These are phyloP conservation scores for Diplodus puntazzo DNA, from an alignment of 2,797 vertebrate genomes.

Conservation along the genomic window DNA sequence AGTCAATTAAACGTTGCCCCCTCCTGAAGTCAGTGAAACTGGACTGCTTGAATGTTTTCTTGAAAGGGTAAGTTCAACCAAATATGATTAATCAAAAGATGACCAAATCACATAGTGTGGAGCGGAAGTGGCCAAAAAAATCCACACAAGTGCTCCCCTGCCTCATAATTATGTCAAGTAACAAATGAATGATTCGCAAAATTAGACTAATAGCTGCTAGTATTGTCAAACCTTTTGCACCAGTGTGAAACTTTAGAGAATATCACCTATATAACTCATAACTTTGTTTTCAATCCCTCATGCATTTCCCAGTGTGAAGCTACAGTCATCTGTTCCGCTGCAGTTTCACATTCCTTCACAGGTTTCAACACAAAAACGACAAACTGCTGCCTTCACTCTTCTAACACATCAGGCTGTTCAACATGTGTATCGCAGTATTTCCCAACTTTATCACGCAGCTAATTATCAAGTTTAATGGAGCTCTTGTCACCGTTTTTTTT, in stretches of 20 bases:
- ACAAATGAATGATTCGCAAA: background rate
- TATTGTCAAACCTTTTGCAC: background rate
- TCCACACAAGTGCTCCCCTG: background rate
- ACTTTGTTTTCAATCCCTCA: background rate
- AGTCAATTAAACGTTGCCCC: no score
- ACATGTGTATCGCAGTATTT: slow-evolving; percentile 1
- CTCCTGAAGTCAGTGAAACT: no score
- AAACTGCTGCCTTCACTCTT: background rate
- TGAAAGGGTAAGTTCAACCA: no score
- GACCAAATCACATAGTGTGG: background rate
- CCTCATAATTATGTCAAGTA: background rate
- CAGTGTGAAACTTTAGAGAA: background rate
- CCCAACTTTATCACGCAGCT: slow-evolving; percentile 29
- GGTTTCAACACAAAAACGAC: background rate
- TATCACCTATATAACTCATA: background rate
- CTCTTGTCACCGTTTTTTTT: background rate
- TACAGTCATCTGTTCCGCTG: background rate
- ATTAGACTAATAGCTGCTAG: background rate
- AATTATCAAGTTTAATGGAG: slow-evolving; percentile 48
- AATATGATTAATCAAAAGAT: background rate
- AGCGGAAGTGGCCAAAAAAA: background rate
- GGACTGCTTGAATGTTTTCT: no score
- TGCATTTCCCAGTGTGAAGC: background rate
- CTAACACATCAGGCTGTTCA: slow-evolving; percentile 1
- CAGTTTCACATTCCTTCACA: background rate